phyloP scores from a whole-genome alignment of 2,113 vertebrate species.

The Brachionichthys hirsutus region DNA sequence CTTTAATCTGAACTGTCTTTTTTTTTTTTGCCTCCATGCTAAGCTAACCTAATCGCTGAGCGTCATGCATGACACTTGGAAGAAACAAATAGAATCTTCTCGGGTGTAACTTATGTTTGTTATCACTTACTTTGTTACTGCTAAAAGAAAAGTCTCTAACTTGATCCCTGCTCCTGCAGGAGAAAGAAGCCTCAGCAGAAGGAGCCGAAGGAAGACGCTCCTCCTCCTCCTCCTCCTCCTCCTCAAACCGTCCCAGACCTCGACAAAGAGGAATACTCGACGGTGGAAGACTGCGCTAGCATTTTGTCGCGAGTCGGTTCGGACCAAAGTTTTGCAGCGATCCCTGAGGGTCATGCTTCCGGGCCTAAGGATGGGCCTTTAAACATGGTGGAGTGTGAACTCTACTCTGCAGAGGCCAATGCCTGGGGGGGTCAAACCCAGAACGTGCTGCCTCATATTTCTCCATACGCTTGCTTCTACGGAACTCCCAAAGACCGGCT shows the following conservation, averaged over 20 bases:
- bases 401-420: slow-evolving; percentile 51
- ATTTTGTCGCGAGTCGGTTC: slow-evolving; percentile 62
- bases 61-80: no score
- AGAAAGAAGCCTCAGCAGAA: slow-evolving; percentile 32
- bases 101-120: no score
- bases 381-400: slow-evolving; percentile 60
- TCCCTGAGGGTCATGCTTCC: slow-evolving; percentile 2
- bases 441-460: slow-evolving; percentile 70
- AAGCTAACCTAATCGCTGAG: no score
- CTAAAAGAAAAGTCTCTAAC: not conserved
- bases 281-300: slow-evolving; percentile 75
- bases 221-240: not conserved
- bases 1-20: no score
- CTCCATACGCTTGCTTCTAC: slow-evolving; percentile 95
- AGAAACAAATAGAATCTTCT: no score
- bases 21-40: no score
- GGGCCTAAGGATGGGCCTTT: slow-evolving; percentile 45
- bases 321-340: slow-evolving; percentile 12
- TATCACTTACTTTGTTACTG: no score
- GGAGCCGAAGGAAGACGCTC: slow-evolving; percentile 10
- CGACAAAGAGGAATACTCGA: slow-evolving; percentile 80
- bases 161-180: slow-evolving; percentile 29
- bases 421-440: slow-evolving; percentile 28
- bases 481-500: slow-evolving; percentile 73
- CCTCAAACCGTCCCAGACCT: slow-evolving; percentile 12